Base-by-base conservation (phyloP, 2,888 invertebrate genomes). In the Ennomos erosarius region DNA sequence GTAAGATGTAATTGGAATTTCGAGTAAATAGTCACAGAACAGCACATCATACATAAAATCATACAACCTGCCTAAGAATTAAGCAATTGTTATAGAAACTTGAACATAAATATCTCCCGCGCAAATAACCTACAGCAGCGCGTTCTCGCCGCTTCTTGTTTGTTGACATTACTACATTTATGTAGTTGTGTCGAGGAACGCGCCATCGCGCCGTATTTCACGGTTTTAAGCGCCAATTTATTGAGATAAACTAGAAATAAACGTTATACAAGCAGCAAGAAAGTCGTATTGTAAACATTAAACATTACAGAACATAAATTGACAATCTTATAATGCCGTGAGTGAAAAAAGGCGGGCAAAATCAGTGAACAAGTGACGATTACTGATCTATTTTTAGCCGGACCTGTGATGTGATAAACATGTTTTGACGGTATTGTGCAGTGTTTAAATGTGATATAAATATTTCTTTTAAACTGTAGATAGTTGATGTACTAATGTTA, bases 301-400 rank as follows among this genome's bases (percentile, higher is more conserved):
- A 64, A 73, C 65, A 66, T 71, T 65, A 65, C 62, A 63, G 59
- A 65, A 73, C 67, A 72, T 62, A 64, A 73, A 71, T 71, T 70
- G 43, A 55, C 70, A 59, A 65, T 71, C 58, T 66, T 55, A 71
- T 65, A 67, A 62, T 69, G 82, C 82, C 74, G 80, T 81, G 79
- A 70, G 72, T 73, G 75, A 74, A 84, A 85, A 83, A 89, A 89
- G 84, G 86, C 89, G 88, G 87, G 85, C 79, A 81, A 85, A 88
- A 85, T 85, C 84, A 77, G 87, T 87, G 88, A 80, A 82, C 82
- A 76, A 87, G 85, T 88, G 87, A 84, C 78, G 81, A 85, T 82
- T 78, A 76, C 73, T 59, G 64, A 76, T 82, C 89, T 91, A 91
- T 91, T 90, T 88, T 81, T 91, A 91, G 91, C 78, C 75, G 65